Base-by-base conservation (phyloP, 2,888 invertebrate genomes). In the Bellardia pandia region DNA sequence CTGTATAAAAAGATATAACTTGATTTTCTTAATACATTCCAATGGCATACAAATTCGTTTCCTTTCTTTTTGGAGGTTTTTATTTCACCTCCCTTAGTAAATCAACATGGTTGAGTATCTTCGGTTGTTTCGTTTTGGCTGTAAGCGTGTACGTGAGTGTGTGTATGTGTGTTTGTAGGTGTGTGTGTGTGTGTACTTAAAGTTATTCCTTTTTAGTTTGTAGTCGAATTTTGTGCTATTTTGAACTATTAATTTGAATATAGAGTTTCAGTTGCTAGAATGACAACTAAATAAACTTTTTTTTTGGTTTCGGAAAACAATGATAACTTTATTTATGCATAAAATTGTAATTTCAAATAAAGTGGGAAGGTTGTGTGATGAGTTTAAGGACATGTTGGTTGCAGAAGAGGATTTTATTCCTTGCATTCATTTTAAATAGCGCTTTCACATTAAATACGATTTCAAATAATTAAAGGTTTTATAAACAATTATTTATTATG, bases 181-280 rank as follows among this genome's bases (percentile, higher is more conserved):
- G 4, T 51, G 3, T 56, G 51, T 45, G n/a, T 58, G 72, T 74
- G 42, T 66, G 13, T 13, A 5, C 16, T 40, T 9, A 60, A 62
- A 60, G 53, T 64, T 71, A 8, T 51, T 23, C 23, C 16, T 23
- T 45, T 75, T 33, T 64, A 42, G 78, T 45, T 45, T 58, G 23
- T 14, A 68, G 68, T 58, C 42, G 58, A 45, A 68, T 74, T 23
- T 81, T 37, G 6, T 74, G 13, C 23, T 23, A 23, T 23, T 78
- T 64, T 77, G 72, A 84, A 71, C 77, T 72, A 58, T 83, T 77
- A 77, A 83, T 84, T 84, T 77, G 77, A 72, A 77, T 84, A 71
- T 37, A 48, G 33, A 75, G 71, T 72, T 84, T 84, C 58, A 78
- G 64, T 84, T 84, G 72, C 72, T 64, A 77, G 72, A 84, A 84